Percentiles rank a stretch among this genome's conserved stretches.
These are phyloP conservation scores for Odontomachus brunneus DNA, from an alignment of 1,140 invertebrate species.

Conservation along the genomic window DNA sequence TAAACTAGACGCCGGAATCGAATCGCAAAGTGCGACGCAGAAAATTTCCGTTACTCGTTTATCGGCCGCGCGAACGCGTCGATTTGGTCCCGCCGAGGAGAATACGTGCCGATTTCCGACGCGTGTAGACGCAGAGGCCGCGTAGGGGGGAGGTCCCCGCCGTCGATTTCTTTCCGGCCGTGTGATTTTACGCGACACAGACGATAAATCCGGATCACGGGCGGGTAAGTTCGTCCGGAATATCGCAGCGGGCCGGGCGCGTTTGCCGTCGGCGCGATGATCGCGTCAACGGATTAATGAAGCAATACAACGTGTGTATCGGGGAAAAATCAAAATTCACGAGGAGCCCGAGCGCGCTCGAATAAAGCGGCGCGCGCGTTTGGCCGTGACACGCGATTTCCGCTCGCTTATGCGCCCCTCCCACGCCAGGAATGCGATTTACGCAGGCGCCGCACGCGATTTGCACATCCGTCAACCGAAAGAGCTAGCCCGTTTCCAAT, in stretches of 20 bases:
- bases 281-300: slow-evolving; percentile 52
- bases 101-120: not conserved
- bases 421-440: slow-evolving; percentile 63
- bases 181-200: not conserved
- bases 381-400: slow-evolving; percentile 71
- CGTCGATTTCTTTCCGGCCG: too few relatives aligned
- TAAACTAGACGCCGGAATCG: slow-evolving; percentile 15
- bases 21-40: slow-evolving; percentile 3
- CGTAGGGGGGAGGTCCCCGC: too few relatives aligned
- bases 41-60: slow-evolving; percentile 27
- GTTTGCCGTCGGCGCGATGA: slow-evolving; percentile 10
- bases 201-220: slow-evolving; percentile 4
- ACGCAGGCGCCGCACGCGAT: slow-evolving; percentile 66
- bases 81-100: not conserved
- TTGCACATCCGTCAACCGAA: slow-evolving; percentile 68
- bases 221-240: too few relatives aligned
- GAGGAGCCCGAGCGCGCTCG: slow-evolving; percentile 16
- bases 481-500: slow-evolving; percentile 63
- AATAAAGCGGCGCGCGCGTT: slow-evolving; percentile 50
- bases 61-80: not conserved
- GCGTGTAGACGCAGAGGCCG: too few relatives aligned
- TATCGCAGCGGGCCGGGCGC: not conserved
- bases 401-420: slow-evolving; percentile 54
- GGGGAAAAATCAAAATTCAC: slow-evolving; percentile 58
- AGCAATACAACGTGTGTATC: slow-evolving; percentile 50